phyloP scores from a whole-genome alignment of 2,797 vertebrate species.

The Bradypodion pumilum region DNA sequence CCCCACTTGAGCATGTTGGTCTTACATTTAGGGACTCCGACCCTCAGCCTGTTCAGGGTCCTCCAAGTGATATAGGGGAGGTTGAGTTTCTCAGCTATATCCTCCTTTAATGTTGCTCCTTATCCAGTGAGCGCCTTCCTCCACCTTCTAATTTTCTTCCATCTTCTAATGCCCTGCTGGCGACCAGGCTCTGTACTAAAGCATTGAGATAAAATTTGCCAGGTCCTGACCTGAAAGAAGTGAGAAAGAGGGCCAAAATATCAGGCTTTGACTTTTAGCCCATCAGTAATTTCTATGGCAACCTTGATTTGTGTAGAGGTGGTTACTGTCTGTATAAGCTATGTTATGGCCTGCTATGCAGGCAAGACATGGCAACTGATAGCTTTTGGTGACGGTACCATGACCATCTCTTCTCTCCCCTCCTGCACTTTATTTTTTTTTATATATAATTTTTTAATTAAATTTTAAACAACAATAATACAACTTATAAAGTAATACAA shows the following conservation, averaged over 20 bases:
- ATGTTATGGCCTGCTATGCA: background rate
- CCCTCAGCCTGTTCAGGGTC: too few relatives aligned
- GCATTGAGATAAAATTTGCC: background rate
- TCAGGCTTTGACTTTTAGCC: background rate
- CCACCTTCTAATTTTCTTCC: too few relatives aligned
- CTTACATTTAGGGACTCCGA: too few relatives aligned
- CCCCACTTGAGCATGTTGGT: too few relatives aligned
- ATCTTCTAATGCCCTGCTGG: background rate
- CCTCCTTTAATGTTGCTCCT: too few relatives aligned
- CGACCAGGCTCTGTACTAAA: background rate
- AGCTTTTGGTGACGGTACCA: background rate
- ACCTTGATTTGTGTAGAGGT: background rate
- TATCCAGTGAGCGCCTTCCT: too few relatives aligned
- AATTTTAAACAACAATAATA: too few relatives aligned
- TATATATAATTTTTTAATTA: too few relatives aligned
- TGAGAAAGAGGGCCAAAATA: background rate
- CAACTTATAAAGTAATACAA: too few relatives aligned
- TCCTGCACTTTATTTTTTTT: background rate
- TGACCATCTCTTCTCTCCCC: fast-evolving
- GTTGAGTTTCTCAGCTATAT: too few relatives aligned
- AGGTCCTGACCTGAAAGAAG: background rate
- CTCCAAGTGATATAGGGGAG: too few relatives aligned
- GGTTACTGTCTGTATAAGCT: background rate
- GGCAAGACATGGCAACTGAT: background rate
- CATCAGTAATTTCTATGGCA: background rate